Percentiles rank a stretch among this genome's conserved stretches.
phyloP scores from a whole-genome alignment of 1,140 invertebrate species.

The Tribolium madens region DNA sequence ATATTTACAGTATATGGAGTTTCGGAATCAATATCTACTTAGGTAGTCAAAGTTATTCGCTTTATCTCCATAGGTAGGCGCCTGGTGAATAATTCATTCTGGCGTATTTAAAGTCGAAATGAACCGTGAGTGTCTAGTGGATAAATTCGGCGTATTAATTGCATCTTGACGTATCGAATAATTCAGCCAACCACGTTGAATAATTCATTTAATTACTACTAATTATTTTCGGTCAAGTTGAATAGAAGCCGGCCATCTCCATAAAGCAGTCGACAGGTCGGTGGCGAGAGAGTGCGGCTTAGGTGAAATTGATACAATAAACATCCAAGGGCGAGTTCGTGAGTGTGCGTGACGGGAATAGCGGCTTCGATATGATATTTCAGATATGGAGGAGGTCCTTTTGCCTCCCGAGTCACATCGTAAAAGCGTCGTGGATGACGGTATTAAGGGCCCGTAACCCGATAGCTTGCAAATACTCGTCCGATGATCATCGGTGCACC shows the following conservation, averaged over 20 bases:
- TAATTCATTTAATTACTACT: slow-evolving; percentile 26
- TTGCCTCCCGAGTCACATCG: slow-evolving; percentile 12
- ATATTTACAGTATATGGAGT: slow-evolving; percentile 13
- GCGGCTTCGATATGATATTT: slow-evolving; percentile 14
- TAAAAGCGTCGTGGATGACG: slow-evolving; percentile 29
- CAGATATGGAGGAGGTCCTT: slow-evolving; percentile 29
- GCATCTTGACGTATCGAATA: slow-evolving; percentile 25
- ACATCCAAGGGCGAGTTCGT: slow-evolving; percentile 49
- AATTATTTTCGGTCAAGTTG: slow-evolving; percentile 10
- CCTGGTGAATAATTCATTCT: slow-evolving; percentile 19
- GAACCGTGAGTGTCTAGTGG: slow-evolving; percentile 6
- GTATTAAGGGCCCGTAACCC: slow-evolving; percentile 37
- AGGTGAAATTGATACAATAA: slow-evolving; percentile 53
- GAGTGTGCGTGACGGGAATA: slow-evolving; percentile 51
- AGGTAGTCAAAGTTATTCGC: slow-evolving; percentile 36
- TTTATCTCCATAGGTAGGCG: slow-evolving; percentile 28
- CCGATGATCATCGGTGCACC: slow-evolving; percentile 47
- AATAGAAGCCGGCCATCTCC: not conserved
- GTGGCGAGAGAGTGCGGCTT: slow-evolving; percentile 16
- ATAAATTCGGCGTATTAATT: slow-evolving; percentile 30
- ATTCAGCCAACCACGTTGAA: not conserved
- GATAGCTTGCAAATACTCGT: slow-evolving; percentile 35
- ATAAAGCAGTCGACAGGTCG: slow-evolving; percentile 49
- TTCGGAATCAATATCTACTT: slow-evolving; percentile 34
- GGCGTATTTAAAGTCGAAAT: slow-evolving; percentile 27